A percentile compares a stretch with the other conserved stretches of the same genome.
Evolutionary conservation across 2,888 invertebrate genomes (phyloP).

Genomic region (Dendrolimus pini): DNA sequence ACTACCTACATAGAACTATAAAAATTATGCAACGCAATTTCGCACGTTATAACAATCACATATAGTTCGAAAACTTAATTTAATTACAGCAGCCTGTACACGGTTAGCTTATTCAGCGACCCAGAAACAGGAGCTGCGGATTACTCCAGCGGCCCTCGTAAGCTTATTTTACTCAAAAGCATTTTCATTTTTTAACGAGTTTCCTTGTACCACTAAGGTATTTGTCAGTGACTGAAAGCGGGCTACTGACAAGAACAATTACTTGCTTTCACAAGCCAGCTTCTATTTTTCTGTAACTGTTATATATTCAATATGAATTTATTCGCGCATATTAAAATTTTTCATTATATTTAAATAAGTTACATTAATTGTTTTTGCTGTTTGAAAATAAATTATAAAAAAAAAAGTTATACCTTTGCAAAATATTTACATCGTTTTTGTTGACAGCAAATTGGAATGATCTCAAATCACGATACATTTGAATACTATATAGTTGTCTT

Average conservation of each 20-base stretch:
- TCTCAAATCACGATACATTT: too few species aligned
- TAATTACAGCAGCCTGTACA: slow-evolving; percentile 50
- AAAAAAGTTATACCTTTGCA: too few species aligned
- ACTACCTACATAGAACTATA: slow-evolving; percentile 10
- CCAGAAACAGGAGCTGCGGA: slow-evolving; percentile 66
- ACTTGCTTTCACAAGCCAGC: too few species aligned
- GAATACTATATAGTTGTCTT: too few species aligned
- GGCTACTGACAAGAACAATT: slow-evolving; percentile 1
- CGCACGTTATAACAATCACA: background rate
- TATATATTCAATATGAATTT: too few species aligned
- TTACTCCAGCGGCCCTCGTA: slow-evolving; percentile 58
- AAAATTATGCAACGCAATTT: background rate
- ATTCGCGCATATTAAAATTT: too few species aligned
- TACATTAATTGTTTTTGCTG: too few species aligned
- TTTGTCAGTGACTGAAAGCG: slow-evolving; percentile 5
- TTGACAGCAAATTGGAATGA: too few species aligned
- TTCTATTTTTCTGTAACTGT: too few species aligned
- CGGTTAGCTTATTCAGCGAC: slow-evolving; percentile 63
- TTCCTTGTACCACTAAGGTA: slow-evolving; percentile 9
- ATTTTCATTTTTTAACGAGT: slow-evolving; percentile 31
- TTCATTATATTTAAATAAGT: too few species aligned
- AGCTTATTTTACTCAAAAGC: slow-evolving; percentile 30
- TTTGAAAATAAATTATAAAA: too few species aligned
- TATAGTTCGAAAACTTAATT: background rate
- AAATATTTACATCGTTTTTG: too few species aligned